Conservation (phyloP, 2,113 vertebrate genomes). For the Regulus satrapa region DNA sequence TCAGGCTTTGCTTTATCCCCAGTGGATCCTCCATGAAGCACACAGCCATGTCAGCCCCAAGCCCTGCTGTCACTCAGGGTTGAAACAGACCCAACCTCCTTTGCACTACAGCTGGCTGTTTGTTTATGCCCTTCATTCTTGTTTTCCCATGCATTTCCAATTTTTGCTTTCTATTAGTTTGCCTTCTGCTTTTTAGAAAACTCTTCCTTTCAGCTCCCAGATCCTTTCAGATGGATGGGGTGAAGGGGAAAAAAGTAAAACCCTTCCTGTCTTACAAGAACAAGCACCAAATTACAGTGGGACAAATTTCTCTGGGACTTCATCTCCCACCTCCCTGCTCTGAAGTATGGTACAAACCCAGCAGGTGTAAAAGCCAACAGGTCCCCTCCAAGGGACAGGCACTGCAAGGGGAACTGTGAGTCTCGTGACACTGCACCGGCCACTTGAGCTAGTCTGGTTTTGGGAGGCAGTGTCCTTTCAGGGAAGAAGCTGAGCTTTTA, state of each 20-base stretch:
- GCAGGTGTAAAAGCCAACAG: not conserved
- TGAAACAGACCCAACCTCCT: not conserved
- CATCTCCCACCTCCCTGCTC: not conserved
- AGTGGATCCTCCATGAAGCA: not conserved
- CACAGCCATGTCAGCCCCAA: not conserved
- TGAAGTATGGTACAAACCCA: not conserved
- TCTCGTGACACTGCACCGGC: not conserved
- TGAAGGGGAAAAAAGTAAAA: not conserved
- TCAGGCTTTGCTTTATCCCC: not conserved
- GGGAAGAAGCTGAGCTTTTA: slow-evolving; percentile 37
- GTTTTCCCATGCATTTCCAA: not conserved
- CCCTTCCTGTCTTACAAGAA: not conserved
- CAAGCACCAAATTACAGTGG: not conserved
- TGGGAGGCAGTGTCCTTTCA: not conserved
- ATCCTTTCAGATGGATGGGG: not conserved
- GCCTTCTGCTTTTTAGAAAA: not conserved
- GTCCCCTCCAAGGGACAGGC: fast-evolving
- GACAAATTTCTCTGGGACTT: not conserved
- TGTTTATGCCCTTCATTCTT: not conserved
- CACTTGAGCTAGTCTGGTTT: not conserved
- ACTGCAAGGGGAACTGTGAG: not conserved
- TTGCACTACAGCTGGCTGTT: not conserved
- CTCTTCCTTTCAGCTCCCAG: not conserved
- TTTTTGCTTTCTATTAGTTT: not conserved
- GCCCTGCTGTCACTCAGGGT: not conserved